A percentile compares a stretch with the other conserved stretches of the same genome.
phyloP scores from a whole-genome alignment of 1,140 invertebrate genomes.

The Galendromus occidentalis region DNA sequence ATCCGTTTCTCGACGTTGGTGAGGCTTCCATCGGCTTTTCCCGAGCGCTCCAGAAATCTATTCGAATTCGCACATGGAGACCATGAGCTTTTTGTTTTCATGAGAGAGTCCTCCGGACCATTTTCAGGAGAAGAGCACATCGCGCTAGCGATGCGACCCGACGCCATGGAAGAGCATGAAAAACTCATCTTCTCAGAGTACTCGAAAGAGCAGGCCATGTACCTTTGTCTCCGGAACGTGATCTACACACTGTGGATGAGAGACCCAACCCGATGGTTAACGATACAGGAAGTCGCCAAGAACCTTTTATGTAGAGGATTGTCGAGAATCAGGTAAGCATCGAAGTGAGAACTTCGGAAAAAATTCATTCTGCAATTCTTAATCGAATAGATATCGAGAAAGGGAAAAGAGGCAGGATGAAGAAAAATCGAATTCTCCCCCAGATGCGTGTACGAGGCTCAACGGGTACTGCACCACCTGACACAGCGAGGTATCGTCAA shows the following conservation, averaged over 20 bases:
- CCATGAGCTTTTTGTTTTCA: too few species aligned
- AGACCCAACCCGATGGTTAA: constrained; percentile 25
- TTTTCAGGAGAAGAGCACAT: not conserved
- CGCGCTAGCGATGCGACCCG: constrained; percentile 24
- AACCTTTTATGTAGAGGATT: not conserved
- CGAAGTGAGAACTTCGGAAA: not conserved
- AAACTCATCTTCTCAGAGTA: constrained; percentile 26
- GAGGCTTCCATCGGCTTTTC: too few species aligned
- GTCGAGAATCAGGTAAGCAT: not conserved
- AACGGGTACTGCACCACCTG: constrained; percentile 27
- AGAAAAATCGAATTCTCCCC: not conserved
- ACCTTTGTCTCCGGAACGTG: constrained; percentile 31
- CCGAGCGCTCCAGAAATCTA: too few species aligned
- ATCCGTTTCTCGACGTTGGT: too few species aligned
- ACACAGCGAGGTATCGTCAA: constrained; percentile 30
- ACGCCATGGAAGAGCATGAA: constrained; percentile 30
- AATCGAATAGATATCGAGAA: too few species aligned
- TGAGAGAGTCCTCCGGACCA: too few species aligned
- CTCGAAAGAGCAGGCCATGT: constrained; percentile 25
- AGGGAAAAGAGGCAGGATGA: too few species aligned
- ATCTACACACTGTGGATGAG: constrained; percentile 30
- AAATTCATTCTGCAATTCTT: not conserved
- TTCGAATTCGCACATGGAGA: too few species aligned
- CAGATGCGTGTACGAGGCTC: constrained; percentile 24
- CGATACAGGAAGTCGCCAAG: constrained; percentile 19